Evolutionary conservation across 2,888 invertebrate species (phyloP).

Genomic region (Germaria angustata): DNA sequence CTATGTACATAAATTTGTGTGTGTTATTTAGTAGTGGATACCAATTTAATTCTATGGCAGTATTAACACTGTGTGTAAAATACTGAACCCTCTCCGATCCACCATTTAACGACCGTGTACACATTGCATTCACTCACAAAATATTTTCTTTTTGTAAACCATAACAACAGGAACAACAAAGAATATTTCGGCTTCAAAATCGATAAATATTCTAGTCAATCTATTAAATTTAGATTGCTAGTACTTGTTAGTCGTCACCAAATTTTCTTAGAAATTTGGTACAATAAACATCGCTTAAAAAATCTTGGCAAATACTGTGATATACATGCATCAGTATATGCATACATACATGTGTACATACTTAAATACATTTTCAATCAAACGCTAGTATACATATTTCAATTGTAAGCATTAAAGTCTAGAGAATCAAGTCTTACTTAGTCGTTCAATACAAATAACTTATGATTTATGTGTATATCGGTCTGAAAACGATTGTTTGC

Average conservation of each 20-base stretch:
- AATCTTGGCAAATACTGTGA: background rate
- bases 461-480: too few relatives aligned
- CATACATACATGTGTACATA: too few relatives aligned
- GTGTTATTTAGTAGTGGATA: constrained; percentile 44
- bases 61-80: background rate
- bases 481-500: too few relatives aligned
- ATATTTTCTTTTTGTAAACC: background rate
- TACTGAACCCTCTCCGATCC: background rate
- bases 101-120: background rate
- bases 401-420: too few relatives aligned
- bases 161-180: too few relatives aligned
- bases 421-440: too few relatives aligned
- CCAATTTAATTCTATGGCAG: background rate
- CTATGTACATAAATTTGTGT: too few relatives aligned
- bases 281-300: too few relatives aligned
- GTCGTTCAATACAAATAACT: too few relatives aligned
- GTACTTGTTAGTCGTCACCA: background rate
- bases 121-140: background rate
- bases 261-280: background rate
- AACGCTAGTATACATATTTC: background rate
- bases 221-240: constrained; percentile 8
- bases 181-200: constrained; percentile 63
- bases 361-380: too few relatives aligned
- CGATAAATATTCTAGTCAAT: constrained; percentile 70
- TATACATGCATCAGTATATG: too few relatives aligned